phyloP scores from a whole-genome alignment of 2,797 vertebrate species.

The Perdix hodgsoniae region DNA sequence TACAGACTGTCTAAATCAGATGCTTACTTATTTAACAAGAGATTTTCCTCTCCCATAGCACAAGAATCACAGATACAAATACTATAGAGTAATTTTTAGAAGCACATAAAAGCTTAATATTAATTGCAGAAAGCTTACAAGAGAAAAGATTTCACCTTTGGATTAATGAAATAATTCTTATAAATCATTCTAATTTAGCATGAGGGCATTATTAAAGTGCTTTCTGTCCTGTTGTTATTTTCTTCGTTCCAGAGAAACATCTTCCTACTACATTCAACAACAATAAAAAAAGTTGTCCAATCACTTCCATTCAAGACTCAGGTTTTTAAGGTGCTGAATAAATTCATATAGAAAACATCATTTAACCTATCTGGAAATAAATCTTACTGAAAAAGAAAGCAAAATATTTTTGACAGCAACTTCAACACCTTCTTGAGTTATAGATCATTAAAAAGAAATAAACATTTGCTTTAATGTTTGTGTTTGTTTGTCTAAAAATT shows the following conservation, averaged over 20 bases:
- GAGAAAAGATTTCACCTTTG: not conserved
- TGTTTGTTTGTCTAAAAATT: not conserved
- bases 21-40: not conserved
- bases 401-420: not conserved
- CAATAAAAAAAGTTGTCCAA: not conserved
- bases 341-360: not conserved
- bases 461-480: not conserved
- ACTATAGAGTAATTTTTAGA: not conserved
- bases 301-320: not conserved
- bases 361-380: not conserved
- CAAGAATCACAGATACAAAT: not conserved
- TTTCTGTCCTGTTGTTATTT: not conserved
- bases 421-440: constrained; percentile 3
- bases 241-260: not conserved
- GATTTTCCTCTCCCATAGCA: not conserved
- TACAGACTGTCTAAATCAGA: not conserved
- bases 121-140: not conserved
- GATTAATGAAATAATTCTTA: not conserved
- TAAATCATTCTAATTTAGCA: not conserved
- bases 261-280: not conserved
- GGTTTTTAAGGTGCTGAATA: not conserved
- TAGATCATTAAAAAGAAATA: not conserved
- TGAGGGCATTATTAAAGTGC: not conserved
- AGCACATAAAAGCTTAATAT: not conserved
- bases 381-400: not conserved